These are phyloP conservation scores for Aurelia sp. DNA, from an alignment of 30 jellyfish, hydroid and myxozoan species.

Conservation along the genomic window DNA sequence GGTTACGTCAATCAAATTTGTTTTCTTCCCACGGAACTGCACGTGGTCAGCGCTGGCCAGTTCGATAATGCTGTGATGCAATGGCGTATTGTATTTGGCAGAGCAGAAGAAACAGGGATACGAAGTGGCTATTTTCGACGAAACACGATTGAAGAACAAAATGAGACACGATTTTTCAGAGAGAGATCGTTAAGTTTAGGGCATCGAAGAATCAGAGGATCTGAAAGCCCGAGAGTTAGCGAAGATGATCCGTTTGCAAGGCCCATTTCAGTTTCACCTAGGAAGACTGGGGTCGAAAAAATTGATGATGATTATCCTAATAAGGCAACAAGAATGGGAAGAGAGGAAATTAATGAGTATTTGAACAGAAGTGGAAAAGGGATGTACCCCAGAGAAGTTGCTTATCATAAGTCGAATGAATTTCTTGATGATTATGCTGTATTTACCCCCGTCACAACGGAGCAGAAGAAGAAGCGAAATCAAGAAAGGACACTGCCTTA, in stretches of 20 bases:
- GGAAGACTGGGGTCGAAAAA: conserved; percentile 12
- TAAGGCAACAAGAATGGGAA: conserved; percentile 10
- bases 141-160: conserved; percentile 28
- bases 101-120: conserved; percentile 20
- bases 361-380: conserved; percentile 41
- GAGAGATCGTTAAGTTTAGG: conserved; percentile 45
- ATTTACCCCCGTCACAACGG: conserved; percentile 49
- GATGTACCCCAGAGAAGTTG: conserved; percentile 10
- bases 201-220: conserved; percentile 51
- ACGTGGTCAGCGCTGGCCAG: conserved; percentile 50
- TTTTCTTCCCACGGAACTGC: conserved; percentile 41
- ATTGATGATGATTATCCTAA: conserved; percentile 23
- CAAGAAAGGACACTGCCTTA: background rate
- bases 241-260: conserved; percentile 32
- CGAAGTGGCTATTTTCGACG: conserved; percentile 23
- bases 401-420: conserved; percentile 41
- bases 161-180: conserved; percentile 4
- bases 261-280: conserved; percentile 20
- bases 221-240: conserved; percentile 7
- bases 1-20: conserved; percentile 26
- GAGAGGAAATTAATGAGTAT: conserved; percentile 27
- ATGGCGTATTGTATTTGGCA: conserved; percentile 59
- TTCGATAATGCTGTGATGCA: conserved; percentile 62
- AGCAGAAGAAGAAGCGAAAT: conserved; percentile 34
- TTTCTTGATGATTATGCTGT: conserved; percentile 36